These are phyloP conservation scores for Euphonia xanthogaster DNA, from an alignment of 2,797 vertebrate genomes.

Conservation along the genomic window DNA sequence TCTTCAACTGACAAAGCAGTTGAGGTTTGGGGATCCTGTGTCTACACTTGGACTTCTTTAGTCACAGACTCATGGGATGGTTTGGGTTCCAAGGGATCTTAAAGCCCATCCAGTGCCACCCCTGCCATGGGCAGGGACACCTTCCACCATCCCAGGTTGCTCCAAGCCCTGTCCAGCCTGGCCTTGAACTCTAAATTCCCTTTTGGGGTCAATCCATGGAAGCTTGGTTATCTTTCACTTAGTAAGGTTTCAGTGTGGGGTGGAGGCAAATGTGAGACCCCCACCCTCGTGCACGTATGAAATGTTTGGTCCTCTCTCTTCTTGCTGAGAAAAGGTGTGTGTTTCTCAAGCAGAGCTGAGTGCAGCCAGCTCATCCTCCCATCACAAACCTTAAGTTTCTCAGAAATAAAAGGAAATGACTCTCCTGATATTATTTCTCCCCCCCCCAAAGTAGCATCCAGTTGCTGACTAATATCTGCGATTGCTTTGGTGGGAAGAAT, in stretches of 20 bases:
- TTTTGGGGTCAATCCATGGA: neutral
- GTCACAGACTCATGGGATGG: accelerated
- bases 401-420: neutral
- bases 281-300: accelerated
- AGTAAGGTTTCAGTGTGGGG: neutral
- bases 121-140: neutral
- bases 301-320: neutral
- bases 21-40: neutral
- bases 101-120: neutral
- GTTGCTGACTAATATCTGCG: neutral
- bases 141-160: accelerated
- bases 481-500: neutral
- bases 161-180: neutral
- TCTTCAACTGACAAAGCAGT: neutral
- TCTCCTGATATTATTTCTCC: neutral
- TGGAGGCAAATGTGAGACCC: neutral
- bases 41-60: neutral
- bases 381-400: neutral
- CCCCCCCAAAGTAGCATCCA: neutral
- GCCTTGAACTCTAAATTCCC: neutral
- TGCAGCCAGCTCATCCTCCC: neutral
- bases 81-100: neutral
- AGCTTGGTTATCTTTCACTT: neutral
- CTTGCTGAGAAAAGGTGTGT: accelerated
- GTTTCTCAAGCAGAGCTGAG: neutral